Percentiles rank a stretch among this genome's conserved stretches.
phyloP scores from a whole-genome alignment of 1,140 invertebrate genomes.

The Aphelenchoides fujianensis region DNA sequence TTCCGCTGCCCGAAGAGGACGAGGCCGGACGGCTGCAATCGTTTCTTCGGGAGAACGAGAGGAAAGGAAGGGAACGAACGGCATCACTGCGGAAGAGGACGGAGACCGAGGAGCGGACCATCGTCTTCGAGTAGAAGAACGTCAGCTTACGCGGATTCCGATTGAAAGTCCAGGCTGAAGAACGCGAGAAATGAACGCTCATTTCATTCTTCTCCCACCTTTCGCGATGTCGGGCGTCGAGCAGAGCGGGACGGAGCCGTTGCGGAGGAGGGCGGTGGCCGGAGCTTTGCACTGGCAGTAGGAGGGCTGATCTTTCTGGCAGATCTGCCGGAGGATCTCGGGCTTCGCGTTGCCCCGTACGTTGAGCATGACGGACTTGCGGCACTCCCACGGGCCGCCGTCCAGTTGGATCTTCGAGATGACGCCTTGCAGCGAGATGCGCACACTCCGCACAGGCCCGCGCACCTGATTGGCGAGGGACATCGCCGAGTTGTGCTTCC shows the following conservation, averaged over 20 bases:
- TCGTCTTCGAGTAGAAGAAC: neutral
- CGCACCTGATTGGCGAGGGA: neutral
- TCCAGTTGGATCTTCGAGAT: neutral
- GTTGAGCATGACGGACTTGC: neutral
- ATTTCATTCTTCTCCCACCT: neutral
- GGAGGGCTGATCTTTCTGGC: neutral
- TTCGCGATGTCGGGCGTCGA: neutral
- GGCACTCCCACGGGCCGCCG: neutral
- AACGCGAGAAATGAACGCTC: neutral
- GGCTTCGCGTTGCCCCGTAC: neutral
- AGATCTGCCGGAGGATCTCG: neutral
- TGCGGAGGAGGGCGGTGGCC: neutral
- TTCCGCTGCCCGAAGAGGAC: slow-evolving; percentile 9
- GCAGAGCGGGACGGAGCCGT: neutral
- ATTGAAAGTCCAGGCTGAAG: neutral
- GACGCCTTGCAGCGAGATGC: neutral
- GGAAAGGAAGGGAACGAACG: neutral
- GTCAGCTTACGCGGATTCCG: neutral
- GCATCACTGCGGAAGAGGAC: neutral
- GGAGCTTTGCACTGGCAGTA: slow-evolving; percentile 13
- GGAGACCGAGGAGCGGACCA: neutral
- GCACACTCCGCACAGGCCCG: neutral
- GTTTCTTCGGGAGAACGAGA: no score
- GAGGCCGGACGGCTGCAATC: neutral
- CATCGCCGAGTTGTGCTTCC: neutral